Percentiles rank a stretch among this genome's conserved stretches.
Evolutionary conservation across 1,140 invertebrate species (phyloP).

Genomic region (Camponotus pennsylvanicus): DNA sequence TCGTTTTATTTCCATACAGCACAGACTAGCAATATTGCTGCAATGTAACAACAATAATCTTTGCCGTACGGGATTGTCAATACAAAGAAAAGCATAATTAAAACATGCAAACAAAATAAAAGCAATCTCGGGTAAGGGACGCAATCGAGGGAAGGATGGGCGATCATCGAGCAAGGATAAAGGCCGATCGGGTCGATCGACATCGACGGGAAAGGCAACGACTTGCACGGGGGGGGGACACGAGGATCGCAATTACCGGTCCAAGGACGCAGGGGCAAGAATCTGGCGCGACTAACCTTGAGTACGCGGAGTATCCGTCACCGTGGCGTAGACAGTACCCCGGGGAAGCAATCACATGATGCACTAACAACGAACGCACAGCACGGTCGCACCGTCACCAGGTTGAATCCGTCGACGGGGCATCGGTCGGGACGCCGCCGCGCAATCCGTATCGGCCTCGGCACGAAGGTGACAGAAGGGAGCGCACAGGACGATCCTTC

Average conservation of each 20-base stretch:
- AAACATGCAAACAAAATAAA: slow-evolving; percentile 3
- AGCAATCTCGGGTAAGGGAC: background rate
- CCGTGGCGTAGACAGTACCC: slow-evolving; percentile 52
- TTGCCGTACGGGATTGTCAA: background rate
- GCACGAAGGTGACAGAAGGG: slow-evolving; percentile 48
- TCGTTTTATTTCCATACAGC: background rate
- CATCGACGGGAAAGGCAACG: background rate
- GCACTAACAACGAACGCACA: slow-evolving; percentile 60
- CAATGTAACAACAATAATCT: no score
- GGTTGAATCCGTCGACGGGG: slow-evolving; percentile 44
- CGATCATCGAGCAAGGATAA: background rate
- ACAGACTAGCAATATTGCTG: no score
- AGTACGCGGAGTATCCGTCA: slow-evolving; percentile 55
- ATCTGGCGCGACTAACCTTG: slow-evolving; percentile 54
- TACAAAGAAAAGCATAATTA: background rate
- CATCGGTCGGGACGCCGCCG: slow-evolving; percentile 49
- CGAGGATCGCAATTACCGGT: background rate
- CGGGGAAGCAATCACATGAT: slow-evolving; percentile 77
- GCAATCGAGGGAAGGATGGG: background rate
- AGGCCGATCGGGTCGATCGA: background rate
- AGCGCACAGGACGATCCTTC: slow-evolving; percentile 39
- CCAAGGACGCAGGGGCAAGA: background rate
- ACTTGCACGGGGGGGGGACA: background rate
- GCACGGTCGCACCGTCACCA: slow-evolving; percentile 12
- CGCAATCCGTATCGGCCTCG: slow-evolving; percentile 35